A percentile compares a stretch with the other conserved stretches of the same genome.
Conservation (phyloP, 2,797 vertebrate species). For the Leuciscus waleckii region DNA sequence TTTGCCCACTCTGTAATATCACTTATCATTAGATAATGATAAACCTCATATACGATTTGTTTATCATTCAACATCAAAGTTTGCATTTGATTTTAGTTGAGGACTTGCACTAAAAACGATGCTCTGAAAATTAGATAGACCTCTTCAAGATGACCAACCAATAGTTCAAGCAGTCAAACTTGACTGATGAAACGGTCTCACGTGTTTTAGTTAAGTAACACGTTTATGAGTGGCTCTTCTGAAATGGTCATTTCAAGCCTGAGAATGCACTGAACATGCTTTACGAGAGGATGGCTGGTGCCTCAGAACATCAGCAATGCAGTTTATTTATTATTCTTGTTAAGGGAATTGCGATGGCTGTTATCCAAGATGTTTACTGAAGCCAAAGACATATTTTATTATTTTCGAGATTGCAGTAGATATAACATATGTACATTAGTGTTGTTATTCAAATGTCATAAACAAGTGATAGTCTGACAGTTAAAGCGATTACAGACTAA, state of each 20-base stretch:
- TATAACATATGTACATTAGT: neutral
- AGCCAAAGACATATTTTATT: constrained; percentile 7
- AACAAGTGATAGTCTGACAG: neutral
- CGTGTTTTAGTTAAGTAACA: neutral
- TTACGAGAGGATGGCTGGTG: neutral
- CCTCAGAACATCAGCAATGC: neutral
- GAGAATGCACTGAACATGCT: neutral
- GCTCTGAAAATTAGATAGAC: neutral
- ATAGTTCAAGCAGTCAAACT: neutral
- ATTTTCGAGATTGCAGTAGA: neutral
- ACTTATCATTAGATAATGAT: neutral
- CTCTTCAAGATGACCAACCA: neutral
- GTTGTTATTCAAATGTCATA: neutral
- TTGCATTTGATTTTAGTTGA: neutral
- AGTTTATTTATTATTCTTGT: neutral
- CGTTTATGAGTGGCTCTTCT: neutral
- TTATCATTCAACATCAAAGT: neutral
- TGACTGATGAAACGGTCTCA: neutral
- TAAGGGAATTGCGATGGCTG: neutral
- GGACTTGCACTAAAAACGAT: neutral
- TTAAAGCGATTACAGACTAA: neutral
- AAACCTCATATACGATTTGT: neutral
- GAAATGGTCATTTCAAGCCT: neutral
- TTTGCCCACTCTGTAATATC: neutral
- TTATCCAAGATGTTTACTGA: constrained; percentile 5